Base-by-base conservation (phyloP, 2,113 vertebrate species). In the Callocephalon fimbriatum region DNA sequence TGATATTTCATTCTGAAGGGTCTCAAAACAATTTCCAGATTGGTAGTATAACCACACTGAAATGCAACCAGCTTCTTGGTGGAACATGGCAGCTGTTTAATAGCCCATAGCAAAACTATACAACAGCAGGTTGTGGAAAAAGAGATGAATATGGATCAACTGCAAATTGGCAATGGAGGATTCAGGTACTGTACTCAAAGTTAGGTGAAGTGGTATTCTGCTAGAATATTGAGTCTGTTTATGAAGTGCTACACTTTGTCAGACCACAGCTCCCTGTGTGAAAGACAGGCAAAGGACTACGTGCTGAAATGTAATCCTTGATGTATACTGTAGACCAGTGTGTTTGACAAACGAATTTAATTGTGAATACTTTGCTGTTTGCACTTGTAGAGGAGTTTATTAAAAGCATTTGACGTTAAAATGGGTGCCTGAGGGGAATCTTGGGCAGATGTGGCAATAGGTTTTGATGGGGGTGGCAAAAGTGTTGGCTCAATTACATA, bases 21-120 rank as follows among this genome's bases (percentile, higher is more conserved):
- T 96, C 92, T 97, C 96, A 82, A 93, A 96, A 88, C 90, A 82
- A 87, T 95, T 95, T 96, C 68, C 80, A 95, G 91, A 87, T 81
- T 79, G 86, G 77, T 95, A 82, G 68, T 95, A 85, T 85, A 95
- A 76, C 94, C 65, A 66, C n/a, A 62, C 20, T 87, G 86, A 95
- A 91, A 92, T 17, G 70, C 91, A 93, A 62, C 51, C 83, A 87
- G 91, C 93, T 93, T 97, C 83, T 95, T 95, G 29, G 68, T 91
- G 88, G 91, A 97, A 91, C 88, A 42, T 89, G 95, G 91, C 97
- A 97, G 95, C 94, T 97, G 96, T 91, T 97, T 97, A 97, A 97
- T 96, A 81, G 96, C 94, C 76, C 83, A 73, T 95, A 96, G 91
- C 88, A 95, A 96, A 97, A 82, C 91, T 95, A 61, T 80, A 48